Evolutionary conservation across 2,888 invertebrate species (phyloP).

Genomic region (Dasysyrphus tricinctus): DNA sequence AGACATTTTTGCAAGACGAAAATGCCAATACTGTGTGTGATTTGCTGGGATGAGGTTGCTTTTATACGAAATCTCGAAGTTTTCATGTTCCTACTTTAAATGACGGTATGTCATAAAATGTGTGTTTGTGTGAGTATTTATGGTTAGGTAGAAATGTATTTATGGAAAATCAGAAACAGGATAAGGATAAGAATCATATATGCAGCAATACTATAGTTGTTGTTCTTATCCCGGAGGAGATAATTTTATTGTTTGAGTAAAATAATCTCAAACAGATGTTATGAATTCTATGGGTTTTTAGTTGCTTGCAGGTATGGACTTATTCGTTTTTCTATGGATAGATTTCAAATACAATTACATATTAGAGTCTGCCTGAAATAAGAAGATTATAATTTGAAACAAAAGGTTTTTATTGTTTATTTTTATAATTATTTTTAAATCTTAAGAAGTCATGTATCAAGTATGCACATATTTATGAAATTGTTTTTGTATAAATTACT

Average conservation of each 20-base stretch:
- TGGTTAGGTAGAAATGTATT: background rate
- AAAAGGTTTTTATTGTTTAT: no score
- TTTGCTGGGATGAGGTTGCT: background rate
- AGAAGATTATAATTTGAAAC: background rate
- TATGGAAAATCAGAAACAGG: background rate
- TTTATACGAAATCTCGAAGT: constrained; percentile 10
- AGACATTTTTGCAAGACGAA: background rate
- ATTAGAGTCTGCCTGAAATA: background rate
- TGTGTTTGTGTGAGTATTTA: background rate
- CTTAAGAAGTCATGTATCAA: no score
- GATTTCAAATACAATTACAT: background rate
- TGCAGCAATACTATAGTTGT: background rate
- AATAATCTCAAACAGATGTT: background rate
- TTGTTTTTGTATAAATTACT: no score
- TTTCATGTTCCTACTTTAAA: background rate
- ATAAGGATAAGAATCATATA: background rate
- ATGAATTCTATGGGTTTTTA: background rate
- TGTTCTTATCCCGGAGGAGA: background rate
- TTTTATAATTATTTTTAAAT: no score
- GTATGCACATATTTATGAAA: no score
- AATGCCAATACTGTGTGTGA: background rate
- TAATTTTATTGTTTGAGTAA: background rate
- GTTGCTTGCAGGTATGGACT: background rate
- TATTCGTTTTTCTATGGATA: background rate
- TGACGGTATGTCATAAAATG: background rate